Percentiles rank a stretch among this genome's conserved stretches.
Evolutionary conservation across 1,140 invertebrate genomes (phyloP).

Genomic region (Pteromalus puparum): DNA sequence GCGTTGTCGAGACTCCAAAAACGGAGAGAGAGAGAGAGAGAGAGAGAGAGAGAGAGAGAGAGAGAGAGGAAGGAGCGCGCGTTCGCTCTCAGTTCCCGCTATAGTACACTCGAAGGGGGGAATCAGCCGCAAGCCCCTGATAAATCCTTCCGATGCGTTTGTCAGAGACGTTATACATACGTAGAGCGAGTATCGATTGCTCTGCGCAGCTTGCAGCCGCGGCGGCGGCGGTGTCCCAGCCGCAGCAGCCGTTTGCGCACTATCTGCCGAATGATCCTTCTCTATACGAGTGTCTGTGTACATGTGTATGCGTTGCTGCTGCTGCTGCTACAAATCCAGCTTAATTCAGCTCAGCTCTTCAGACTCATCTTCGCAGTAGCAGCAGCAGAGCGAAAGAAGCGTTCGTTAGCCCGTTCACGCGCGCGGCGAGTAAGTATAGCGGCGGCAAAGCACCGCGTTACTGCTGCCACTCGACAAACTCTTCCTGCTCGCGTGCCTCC

Average conservation of each 20-base stretch:
- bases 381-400: not conserved
- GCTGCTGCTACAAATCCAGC: not conserved
- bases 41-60: not conserved
- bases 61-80: not conserved
- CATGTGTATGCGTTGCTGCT: not conserved
- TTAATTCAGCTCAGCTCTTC: conserved; percentile 1
- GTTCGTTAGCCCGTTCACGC: not conserved
- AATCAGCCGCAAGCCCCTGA: conserved; percentile 18
- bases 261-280: not conserved
- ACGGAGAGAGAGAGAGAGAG: not conserved
- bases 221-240: not conserved
- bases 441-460: too few relatives aligned
- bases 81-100: not conserved
- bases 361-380: not conserved
- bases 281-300: not conserved
- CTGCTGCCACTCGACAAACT: not conserved
- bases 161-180: conserved; percentile 11
- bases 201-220: conserved; percentile 19
- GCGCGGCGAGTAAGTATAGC: not conserved
- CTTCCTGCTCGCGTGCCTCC: too few relatives aligned
- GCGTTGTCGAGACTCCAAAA: not conserved
- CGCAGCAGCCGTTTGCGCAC: not conserved
- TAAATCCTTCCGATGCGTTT: conserved; percentile 43
- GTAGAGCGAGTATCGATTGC: conserved; percentile 14
- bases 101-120: not conserved